phyloP scores from a whole-genome alignment of 1,140 invertebrate species.

The Ostrea denselamellosa region DNA sequence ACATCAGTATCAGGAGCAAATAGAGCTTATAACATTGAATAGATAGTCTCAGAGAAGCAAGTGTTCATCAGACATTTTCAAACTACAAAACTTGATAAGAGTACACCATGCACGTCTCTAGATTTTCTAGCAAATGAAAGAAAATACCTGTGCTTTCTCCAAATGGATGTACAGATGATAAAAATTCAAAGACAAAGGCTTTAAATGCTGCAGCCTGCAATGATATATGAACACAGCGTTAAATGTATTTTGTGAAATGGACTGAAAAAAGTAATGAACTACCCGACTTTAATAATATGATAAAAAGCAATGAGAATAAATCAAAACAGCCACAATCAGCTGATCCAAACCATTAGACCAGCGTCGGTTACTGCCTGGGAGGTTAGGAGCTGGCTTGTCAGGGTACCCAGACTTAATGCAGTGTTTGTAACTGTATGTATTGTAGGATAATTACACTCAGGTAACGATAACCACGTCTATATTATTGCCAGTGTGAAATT shows the following conservation, averaged over 20 bases:
- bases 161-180: constrained; percentile 5
- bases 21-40: no score
- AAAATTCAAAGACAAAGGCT: neutral
- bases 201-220: constrained; percentile 31
- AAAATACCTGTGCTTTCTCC: constrained; percentile 14
- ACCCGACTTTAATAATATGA: constrained; percentile 18
- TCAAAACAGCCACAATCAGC: neutral
- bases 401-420: neutral
- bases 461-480: neutral
- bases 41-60: no score
- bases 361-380: neutral
- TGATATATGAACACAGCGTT: neutral
- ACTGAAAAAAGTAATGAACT: constrained; percentile 14
- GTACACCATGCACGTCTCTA: no score
- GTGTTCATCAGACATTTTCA: no score
- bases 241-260: constrained; percentile 33
- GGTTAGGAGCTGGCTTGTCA: neutral
- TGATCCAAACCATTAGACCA: neutral
- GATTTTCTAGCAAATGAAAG: no score
- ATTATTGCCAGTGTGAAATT: neutral
- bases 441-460: neutral
- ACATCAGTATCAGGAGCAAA: no score
- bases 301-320: constrained; percentile 34
- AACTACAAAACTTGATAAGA: no score
- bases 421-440: neutral